phyloP scores from a whole-genome alignment of 1,140 invertebrate genomes.

The Rhopalosiphum maidis region DNA sequence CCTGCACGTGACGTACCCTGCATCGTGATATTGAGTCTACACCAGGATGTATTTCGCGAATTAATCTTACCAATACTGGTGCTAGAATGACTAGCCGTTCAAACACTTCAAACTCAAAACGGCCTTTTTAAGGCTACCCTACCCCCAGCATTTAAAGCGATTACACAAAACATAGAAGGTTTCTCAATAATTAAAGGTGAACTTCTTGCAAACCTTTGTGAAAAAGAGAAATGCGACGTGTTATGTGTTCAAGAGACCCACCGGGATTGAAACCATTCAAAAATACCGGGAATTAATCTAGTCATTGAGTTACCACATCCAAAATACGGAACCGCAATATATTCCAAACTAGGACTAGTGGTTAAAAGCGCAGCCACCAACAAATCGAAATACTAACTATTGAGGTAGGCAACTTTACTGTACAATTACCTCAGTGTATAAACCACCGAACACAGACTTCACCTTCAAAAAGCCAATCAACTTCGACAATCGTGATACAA shows the following conservation, averaged over 20 bases:
- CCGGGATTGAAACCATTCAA: neutral
- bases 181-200: no score
- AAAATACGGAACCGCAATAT: conserved; percentile 34
- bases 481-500: no score
- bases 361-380: neutral
- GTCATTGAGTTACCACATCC: no score
- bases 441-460: conserved; percentile 21
- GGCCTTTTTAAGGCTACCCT: neutral
- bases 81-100: no score
- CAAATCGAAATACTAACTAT: conserved; percentile 45
- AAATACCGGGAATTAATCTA: conserved; percentile 36
- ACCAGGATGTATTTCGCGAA: no score
- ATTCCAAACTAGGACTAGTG: neutral
- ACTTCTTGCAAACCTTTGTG: no score
- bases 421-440: neutral
- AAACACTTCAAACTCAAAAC: neutral
- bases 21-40: no score
- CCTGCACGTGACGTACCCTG: no score
- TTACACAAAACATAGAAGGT: conserved; percentile 5
- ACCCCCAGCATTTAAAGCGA: neutral
- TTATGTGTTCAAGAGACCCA: neutral
- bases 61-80: no score
- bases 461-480: conserved; percentile 9
- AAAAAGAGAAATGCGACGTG: no score
- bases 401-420: neutral